A percentile compares a stretch with the other conserved stretches of the same genome.
These are phyloP conservation scores for Choristoneura rosaceana DNA, from an alignment of 2,888 invertebrate species.

Conservation along the genomic window DNA sequence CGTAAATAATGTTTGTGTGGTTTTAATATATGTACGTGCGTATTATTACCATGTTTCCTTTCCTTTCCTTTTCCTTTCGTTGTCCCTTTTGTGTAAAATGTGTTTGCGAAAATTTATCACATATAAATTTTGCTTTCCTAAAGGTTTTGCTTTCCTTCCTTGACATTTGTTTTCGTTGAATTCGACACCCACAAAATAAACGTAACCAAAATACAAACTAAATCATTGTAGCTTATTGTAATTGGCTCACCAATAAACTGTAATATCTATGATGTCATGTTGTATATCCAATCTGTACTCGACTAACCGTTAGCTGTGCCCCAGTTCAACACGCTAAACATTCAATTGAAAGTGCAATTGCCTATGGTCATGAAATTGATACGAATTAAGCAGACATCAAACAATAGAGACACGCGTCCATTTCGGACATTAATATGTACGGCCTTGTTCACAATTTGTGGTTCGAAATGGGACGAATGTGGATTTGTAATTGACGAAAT, in stretches of 20 bases:
- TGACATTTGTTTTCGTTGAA: too few relatives aligned
- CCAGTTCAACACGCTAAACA: conserved; percentile 52
- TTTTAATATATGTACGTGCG: too few relatives aligned
- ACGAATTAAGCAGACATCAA: conserved; percentile 45
- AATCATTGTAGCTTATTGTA: not conserved
- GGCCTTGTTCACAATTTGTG: conserved; percentile 30
- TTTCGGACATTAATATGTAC: conserved; percentile 32
- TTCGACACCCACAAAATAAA: too few relatives aligned
- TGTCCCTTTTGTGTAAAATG: not conserved
- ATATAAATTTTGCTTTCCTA: not conserved
- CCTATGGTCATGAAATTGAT: conserved; percentile 60
- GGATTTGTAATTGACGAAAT: conserved; percentile 19
- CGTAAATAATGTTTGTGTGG: too few relatives aligned
- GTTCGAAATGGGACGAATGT: conserved; percentile 22
- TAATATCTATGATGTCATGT: conserved; percentile 11
- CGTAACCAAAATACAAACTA: too few relatives aligned
- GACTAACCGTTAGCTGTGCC: conserved; percentile 48
- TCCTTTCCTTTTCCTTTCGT: not conserved
- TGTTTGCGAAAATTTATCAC: not conserved
- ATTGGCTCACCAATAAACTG: not conserved
- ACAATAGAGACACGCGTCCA: conserved; percentile 24
- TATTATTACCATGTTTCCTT: too few relatives aligned
- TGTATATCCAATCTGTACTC: not conserved
- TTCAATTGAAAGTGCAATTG: conserved; percentile 64
- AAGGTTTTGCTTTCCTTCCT: too few relatives aligned